phyloP scores from a whole-genome alignment of 2,888 invertebrate genomes.

The Zaprionus obscuricornis region DNA sequence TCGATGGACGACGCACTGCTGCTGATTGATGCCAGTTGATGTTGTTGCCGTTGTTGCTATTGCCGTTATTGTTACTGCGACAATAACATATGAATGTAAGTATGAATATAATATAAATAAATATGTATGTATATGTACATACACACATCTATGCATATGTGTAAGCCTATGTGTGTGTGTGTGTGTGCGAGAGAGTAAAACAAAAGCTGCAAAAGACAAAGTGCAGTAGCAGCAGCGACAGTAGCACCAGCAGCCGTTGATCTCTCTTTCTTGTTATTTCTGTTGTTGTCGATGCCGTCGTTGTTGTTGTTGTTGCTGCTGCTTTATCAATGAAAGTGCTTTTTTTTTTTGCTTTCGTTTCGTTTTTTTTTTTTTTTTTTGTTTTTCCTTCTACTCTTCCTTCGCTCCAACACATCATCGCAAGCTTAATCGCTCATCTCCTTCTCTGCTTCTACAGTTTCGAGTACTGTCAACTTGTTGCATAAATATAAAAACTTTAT shows the following conservation, averaged over 20 bases:
- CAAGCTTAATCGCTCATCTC: too few species aligned
- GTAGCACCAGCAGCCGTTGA: constrained; percentile 39
- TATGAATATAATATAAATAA: constrained; percentile 18
- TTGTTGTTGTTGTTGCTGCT: constrained; percentile 4
- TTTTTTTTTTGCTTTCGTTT: too few species aligned
- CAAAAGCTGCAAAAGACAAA: constrained; percentile 57
- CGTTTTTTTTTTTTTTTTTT: not conserved
- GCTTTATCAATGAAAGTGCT: constrained; percentile 57
- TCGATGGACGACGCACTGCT: constrained; percentile 41
- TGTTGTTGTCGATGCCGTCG: constrained; percentile 9
- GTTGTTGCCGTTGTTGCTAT: constrained; percentile 27
- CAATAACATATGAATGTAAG: constrained; percentile 37
- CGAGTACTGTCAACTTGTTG: constrained; percentile 38
- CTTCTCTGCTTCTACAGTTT: too few species aligned
- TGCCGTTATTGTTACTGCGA: constrained; percentile 32
- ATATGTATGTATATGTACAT: not conserved
- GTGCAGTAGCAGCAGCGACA: constrained; percentile 32
- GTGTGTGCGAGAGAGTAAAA: constrained; percentile 23
- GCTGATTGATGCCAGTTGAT: constrained; percentile 66
- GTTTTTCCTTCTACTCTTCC: not conserved
- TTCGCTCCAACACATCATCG: too few species aligned
- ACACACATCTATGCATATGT: not conserved
- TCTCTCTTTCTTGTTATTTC: too few species aligned
- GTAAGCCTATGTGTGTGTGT: not conserved
- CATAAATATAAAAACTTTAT: constrained; percentile 12